phyloP scores from a whole-genome alignment of 1,140 invertebrate genomes.

The Drosophila ercepeae region DNA sequence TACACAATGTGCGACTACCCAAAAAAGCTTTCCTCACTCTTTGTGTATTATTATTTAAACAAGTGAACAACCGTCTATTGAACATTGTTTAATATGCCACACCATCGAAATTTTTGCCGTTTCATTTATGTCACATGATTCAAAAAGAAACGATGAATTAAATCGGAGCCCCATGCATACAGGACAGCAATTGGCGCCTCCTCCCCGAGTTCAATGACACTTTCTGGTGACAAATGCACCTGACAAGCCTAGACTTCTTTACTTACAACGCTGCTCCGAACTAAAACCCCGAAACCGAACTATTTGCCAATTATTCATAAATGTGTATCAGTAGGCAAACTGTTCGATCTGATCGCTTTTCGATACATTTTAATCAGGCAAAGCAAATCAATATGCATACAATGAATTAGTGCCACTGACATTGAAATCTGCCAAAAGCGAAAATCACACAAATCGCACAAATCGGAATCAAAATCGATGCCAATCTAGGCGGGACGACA shows the following conservation, averaged over 20 bases:
- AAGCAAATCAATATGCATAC: slow-evolving; percentile 66
- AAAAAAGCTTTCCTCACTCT: neutral
- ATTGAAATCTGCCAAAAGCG: slow-evolving; percentile 67
- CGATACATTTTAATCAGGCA: slow-evolving; percentile 12
- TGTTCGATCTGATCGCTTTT: slow-evolving; percentile 9
- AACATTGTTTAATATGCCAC: slow-evolving; percentile 50
- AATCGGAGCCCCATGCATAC: slow-evolving; percentile 37
- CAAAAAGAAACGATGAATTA: slow-evolving; percentile 50
- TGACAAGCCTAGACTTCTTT: neutral
- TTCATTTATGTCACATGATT: slow-evolving; percentile 34
- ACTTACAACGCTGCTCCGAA: neutral
- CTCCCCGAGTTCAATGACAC: slow-evolving; percentile 63
- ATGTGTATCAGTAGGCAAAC: neutral
- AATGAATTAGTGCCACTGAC: slow-evolving; percentile 57
- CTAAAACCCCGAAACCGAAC: neutral
- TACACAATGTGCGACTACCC: too few species aligned
- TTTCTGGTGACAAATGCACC: slow-evolving; percentile 56
- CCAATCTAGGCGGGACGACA: neutral
- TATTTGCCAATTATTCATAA: neutral
- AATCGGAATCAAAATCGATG: slow-evolving; percentile 41
- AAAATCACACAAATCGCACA: slow-evolving; percentile 47
- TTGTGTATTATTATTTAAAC: slow-evolving; percentile 52
- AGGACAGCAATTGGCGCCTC: slow-evolving; percentile 40
- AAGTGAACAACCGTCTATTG: slow-evolving; percentile 67
- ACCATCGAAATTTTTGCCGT: slow-evolving; percentile 35